Base-by-base conservation (phyloP, 2,797 vertebrate genomes). In the Onychomys torridus region DNA sequence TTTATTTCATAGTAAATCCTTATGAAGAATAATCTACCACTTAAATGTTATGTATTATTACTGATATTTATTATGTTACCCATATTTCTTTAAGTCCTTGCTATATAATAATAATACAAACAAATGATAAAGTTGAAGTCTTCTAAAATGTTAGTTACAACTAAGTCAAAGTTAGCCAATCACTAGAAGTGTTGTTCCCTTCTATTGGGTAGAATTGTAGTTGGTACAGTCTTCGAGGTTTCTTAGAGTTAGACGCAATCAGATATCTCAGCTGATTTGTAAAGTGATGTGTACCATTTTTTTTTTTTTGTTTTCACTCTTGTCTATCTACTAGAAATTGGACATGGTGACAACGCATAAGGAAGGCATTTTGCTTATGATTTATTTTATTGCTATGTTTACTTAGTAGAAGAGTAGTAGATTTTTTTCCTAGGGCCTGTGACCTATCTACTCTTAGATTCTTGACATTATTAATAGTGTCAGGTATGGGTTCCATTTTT, bases 61-160 rank as follows among this genome's bases (percentile, higher is more conserved):
- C 37, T 61, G 76, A 71, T 69, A 90, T 82, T 67, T 78, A 85
- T 73, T 11, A 61, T 1, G 71, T 16, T 93, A 49, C 14, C 88
- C 21, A 52, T 52, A 85, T 75, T 85, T 90, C 67, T 89, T 85
- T 93, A 95, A 65, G 14, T 78, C 8, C 55, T 88, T 86, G 21
- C 19, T 55, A 12, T 89, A 19, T 83, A 63, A 43, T 69, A 86
- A 27, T 5, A 43, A 46, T 37, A 12, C 69, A 92, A 94, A 75
- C 13, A 77, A 84, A 46, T 77, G 1, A 67, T 88, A 77, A 49
- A 27, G 55, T 93, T 19, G 5, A 32, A 82, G 25, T 67, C 25
- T 90, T 23, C 37, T 85, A 77, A 82, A 94, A 55, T 34, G 5
- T 1, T 91, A 10, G 29, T 92, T 78, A 65, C 52, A 77, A 11